Conservation (phyloP, 2,797 vertebrate species). For the Hippopotamyrus pictus region DNA sequence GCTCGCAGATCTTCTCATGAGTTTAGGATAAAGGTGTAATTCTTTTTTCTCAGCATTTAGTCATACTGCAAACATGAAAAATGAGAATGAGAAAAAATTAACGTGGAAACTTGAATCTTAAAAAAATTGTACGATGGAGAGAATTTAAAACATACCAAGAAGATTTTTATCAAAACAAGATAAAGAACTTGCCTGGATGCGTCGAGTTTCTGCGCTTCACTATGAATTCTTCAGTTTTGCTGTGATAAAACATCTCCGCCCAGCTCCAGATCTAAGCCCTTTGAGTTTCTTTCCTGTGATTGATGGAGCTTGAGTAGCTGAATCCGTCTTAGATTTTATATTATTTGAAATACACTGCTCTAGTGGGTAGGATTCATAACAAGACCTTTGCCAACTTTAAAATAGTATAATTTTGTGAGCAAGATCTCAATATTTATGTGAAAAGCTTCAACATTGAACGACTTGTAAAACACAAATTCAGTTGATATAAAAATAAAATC, state of each 20-base stretch:
- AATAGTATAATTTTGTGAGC: background rate
- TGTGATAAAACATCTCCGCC: background rate
- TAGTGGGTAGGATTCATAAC: background rate
- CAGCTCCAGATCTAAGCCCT: background rate
- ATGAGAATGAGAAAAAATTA: background rate
- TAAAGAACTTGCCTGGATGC: background rate
- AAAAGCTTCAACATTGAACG: background rate
- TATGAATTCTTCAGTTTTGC: background rate
- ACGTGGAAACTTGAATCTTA: background rate
- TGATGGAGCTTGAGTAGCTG: background rate
- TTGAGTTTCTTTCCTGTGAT: background rate
- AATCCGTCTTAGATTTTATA: background rate
- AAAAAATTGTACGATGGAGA: background rate
- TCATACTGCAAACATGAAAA: background rate
- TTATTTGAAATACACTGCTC: background rate
- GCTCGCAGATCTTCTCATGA: background rate
- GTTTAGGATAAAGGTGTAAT: background rate
- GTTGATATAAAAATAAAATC: background rate
- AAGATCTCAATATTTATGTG: background rate
- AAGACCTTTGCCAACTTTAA: slow-evolving; percentile 2
- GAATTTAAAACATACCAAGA: background rate
- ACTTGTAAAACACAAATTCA: background rate
- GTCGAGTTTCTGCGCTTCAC: background rate
- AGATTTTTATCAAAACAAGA: background rate
- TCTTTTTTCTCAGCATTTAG: background rate